Base-by-base conservation (phyloP, 2,113 vertebrate species). In the Corydoras maculifer region DNA sequence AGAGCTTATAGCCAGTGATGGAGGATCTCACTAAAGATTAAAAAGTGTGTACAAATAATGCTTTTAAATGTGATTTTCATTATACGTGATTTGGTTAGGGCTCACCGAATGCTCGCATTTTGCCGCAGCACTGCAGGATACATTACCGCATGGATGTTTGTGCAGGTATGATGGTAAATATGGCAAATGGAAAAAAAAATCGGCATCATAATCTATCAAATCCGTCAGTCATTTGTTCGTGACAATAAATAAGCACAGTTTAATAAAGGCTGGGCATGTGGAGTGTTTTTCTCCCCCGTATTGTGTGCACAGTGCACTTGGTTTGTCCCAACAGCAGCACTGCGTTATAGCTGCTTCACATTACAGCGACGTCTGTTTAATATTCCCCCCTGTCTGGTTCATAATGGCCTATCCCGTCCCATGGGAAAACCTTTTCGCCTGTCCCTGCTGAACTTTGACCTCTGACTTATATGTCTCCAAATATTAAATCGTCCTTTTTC, bases 1-100 rank as follows among this genome's bases (percentile, higher is more conserved):
- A 86, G 88, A 88, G 82, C 88, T 91, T 51, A 58, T 43, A 58
- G n/a, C 69, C 54, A 53, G 53, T 59, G 10, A 7, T 70, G 67
- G 50, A 88, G 85, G 83, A 86, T 87, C 88, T 86, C 87, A 82
- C 86, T 83, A 89, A 88, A 90, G 88, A 90, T 89, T 88, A 68
- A 78, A 58, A 49, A 58, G 59, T 63, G 54, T 75, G 64, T 73
- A 53, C 72, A 74, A 78, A 79, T 76, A 70, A 76, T 64, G 58
- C 35, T 78, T 62, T 75, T 65, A 78, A 61, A 75, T 76, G 78
- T 76, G 30, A 58, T 75, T 78, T 77, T 70, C 11, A 30, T 12
- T 25, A 18, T 48, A 31, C 78, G 62, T 55, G 62, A 57, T 62
- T 32, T 51, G 5, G 65, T 35, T 67, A 32, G 55, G 53, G 62